Evolutionary conservation across 1,140 invertebrate genomes (phyloP), one percentile per base, ranked within the genome.

Genomic region (Lepidurus apus): DNA sequence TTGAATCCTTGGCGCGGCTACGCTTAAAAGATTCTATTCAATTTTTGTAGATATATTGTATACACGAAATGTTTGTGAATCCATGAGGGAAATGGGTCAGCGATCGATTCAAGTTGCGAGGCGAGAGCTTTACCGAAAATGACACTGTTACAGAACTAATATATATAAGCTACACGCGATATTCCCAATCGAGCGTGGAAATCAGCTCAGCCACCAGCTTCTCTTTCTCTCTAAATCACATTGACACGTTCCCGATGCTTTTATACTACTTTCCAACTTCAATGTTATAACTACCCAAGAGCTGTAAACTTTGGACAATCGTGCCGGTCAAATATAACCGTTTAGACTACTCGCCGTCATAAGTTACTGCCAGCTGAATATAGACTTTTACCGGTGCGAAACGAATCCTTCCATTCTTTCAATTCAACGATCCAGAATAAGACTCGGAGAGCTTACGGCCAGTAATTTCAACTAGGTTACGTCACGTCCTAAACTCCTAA

Each of bases 51-150:
- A 65, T 21, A 17, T 34, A 34, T 34, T 34, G 3, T 34, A 34
- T 34, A 4, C 34, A 34, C 4, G 10, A 65, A 6, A 7, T 21
- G 4, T 65, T 7, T 21, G 3, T 21, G 7, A 65, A 65, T n/a
- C 53, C 21, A 17, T 65, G 53, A 65, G 53, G 21, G 21, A 65
- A 65, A 65, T 65, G 53, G 53, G 53, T 65, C 53, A 65, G 53
- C 53, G n/a, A 65, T 21, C 53, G 8, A 65, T 5, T 3, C 2
- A 9, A 65, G n/a, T 7, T 5, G 53, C 17, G 21, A 21, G 21
- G 9, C n/a, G n/a, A n/a, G 21, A 7, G 53, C 53, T n/a, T 17
- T n/a, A 65, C 53, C 21, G 53, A 65, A 13, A 17, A 65, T 65
- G 0, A 13, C 6, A n/a, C 17, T 65, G 47, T 65, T 65, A 13